Conservation (phyloP, 1,140 invertebrate genomes). For the Drosophila malerkotliana region DNA sequence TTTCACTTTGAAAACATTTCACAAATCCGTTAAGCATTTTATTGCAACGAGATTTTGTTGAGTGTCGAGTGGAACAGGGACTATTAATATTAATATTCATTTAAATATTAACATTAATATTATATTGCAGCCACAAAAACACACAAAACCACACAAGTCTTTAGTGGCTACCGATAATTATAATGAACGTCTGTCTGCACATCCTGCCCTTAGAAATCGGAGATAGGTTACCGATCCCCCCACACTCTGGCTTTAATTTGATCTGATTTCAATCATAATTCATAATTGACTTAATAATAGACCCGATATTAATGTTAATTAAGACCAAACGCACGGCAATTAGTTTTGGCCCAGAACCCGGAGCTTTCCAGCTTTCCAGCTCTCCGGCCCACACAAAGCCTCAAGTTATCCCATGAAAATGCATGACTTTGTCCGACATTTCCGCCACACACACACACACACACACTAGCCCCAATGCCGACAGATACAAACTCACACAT, state of each 20-base stretch:
- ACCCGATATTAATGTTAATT: slow-evolving; percentile 61
- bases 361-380: slow-evolving; percentile 4
- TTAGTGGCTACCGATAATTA: slow-evolving; percentile 52
- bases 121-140: neutral
- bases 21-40: neutral
- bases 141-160: slow-evolving; percentile 27
- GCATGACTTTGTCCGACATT: slow-evolving; percentile 58
- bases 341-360: slow-evolving; percentile 15
- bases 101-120: slow-evolving; percentile 5
- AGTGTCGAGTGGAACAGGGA: neutral
- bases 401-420: slow-evolving; percentile 36
- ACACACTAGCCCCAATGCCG: neutral
- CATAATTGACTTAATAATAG: slow-evolving; percentile 61
- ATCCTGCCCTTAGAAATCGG: slow-evolving; percentile 13
- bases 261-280: slow-evolving; percentile 51
- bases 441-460: slow-evolving; percentile 28
- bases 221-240: slow-evolving; percentile 5
- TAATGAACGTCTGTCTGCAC: slow-evolving; percentile 14
- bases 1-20: neutral
- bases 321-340: slow-evolving; percentile 33
- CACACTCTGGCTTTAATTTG: slow-evolving; percentile 17
- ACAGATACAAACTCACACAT: slow-evolving; percentile 8
- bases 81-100: slow-evolving; percentile 37
- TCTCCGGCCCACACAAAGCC: slow-evolving; percentile 19
- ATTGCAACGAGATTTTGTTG: neutral